Conservation (phyloP, 2,888 invertebrate genomes). For the Polymixis lichenea region DNA sequence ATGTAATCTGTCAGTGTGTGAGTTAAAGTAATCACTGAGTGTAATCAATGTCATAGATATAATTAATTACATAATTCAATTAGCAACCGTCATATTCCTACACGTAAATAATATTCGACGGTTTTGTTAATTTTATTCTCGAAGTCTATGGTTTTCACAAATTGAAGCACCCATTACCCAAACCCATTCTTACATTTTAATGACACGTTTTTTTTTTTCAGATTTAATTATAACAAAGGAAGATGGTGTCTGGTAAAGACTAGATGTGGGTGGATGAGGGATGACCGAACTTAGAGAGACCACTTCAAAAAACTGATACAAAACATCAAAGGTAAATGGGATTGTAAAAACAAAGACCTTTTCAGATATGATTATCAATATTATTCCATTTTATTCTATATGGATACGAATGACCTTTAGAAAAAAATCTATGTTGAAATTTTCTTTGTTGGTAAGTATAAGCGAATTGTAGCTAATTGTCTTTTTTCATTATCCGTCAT, state of each 20-base stretch:
- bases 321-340: constrained; percentile 34
- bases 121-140: neutral
- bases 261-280: constrained; percentile 31
- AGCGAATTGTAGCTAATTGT: neutral
- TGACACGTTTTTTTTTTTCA: constrained; percentile 21
- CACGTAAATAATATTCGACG: neutral
- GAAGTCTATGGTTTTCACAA: constrained; percentile 10
- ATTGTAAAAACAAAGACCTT: constrained; percentile 25
- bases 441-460: neutral
- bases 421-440: neutral
- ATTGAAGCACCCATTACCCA: neutral
- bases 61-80: too few species aligned
- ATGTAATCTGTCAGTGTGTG: too few species aligned
- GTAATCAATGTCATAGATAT: too few species aligned
- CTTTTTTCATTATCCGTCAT: neutral
- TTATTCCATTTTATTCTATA: constrained; percentile 1
- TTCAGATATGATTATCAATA: constrained; percentile 6
- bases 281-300: constrained; percentile 7
- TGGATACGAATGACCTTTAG: neutral
- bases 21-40: too few species aligned
- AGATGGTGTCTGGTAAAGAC: neutral
- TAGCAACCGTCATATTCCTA: too few species aligned
- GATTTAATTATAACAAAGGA: constrained; percentile 32
- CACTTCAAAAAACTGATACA: constrained; percentile 17
- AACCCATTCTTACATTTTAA: constrained; percentile 33